A percentile compares a stretch with the other conserved stretches of the same genome.
Evolutionary conservation across 30 jellyfish, hydroid and myxozoan genomes (phyloP).

Genomic region (Cassiopea andromeda): DNA sequence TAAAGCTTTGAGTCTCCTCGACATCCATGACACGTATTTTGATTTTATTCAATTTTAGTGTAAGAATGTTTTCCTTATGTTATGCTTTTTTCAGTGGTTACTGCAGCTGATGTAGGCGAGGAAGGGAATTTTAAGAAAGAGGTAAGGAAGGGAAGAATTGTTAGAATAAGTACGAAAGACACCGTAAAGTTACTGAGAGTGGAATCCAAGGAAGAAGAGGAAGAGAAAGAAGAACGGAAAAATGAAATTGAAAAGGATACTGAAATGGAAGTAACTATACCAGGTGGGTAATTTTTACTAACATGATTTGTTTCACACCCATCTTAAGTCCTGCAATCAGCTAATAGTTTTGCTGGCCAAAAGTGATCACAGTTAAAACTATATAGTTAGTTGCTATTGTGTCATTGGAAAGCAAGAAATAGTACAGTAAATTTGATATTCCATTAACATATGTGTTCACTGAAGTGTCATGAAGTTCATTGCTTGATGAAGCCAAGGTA

Average conservation of each 20-base stretch:
- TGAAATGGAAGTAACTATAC: conserved; percentile 5
- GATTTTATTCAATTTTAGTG: too few species aligned
- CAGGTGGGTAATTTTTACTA: neutral
- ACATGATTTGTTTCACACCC: neutral
- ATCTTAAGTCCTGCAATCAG: too few species aligned
- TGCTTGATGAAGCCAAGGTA: too few species aligned
- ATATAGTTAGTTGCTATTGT: too few species aligned
- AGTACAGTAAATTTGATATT: too few species aligned
- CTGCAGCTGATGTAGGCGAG: neutral
- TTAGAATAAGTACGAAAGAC: conserved; percentile 63
- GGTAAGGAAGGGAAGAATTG: conserved; percentile 66
- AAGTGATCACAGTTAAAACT: too few species aligned
- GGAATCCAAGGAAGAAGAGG: conserved; percentile 30
- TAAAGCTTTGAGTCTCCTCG: too few species aligned
- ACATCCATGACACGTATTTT: too few species aligned
- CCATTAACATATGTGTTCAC: too few species aligned
- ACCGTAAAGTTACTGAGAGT: conserved; percentile 46
- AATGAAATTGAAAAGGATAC: conserved; percentile 11
- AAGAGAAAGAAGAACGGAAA: conserved; percentile 2
- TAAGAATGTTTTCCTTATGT: neutral
- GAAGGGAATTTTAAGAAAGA: conserved; percentile 50
- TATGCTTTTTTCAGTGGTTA: neutral
- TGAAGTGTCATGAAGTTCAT: too few species aligned
- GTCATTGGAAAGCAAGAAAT: too few species aligned
- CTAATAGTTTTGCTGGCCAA: too few species aligned